These are phyloP conservation scores for Cyanocitta stelleri DNA, from an alignment of 2,113 vertebrate species.

Conservation along the genomic window DNA sequence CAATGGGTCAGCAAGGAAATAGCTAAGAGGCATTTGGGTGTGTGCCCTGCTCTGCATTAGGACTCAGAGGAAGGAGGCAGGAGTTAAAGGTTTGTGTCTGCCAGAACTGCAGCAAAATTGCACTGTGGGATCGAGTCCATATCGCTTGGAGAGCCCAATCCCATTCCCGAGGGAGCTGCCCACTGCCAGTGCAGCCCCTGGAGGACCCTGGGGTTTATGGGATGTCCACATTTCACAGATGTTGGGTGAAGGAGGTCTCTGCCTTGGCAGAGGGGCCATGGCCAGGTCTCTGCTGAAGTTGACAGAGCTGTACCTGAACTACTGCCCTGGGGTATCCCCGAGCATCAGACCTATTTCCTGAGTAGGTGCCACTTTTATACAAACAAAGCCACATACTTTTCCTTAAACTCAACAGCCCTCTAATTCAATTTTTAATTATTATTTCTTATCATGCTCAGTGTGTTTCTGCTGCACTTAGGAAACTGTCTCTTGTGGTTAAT, in stretches of 20 bases:
- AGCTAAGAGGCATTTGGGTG: background rate
- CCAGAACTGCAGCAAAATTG: background rate
- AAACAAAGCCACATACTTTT: background rate
- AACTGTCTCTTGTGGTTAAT: conserved; percentile 49
- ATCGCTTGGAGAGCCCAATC: background rate
- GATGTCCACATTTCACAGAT: background rate
- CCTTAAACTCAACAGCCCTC: background rate
- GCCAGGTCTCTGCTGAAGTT: background rate
- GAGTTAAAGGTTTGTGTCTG: background rate
- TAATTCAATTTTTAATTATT: conserved; percentile 55
- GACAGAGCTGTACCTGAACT: background rate
- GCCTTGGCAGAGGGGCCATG: background rate
- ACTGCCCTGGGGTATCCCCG: background rate
- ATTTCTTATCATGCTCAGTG: conserved; percentile 38
- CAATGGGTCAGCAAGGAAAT: background rate
- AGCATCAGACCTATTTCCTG: background rate
- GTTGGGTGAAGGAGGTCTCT: background rate
- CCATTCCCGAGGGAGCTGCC: background rate
- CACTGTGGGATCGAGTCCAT: background rate
- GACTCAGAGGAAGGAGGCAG: background rate
- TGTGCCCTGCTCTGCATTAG: background rate
- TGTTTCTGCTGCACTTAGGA: conserved; percentile 42
- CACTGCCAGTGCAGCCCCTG: accelerated
- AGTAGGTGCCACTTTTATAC: background rate
- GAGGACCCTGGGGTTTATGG: background rate